A percentile compares a stretch with the other conserved stretches of the same genome.
These are phyloP conservation scores for Craniophora ligustri DNA, from an alignment of 2,888 invertebrate species.

Conservation along the genomic window DNA sequence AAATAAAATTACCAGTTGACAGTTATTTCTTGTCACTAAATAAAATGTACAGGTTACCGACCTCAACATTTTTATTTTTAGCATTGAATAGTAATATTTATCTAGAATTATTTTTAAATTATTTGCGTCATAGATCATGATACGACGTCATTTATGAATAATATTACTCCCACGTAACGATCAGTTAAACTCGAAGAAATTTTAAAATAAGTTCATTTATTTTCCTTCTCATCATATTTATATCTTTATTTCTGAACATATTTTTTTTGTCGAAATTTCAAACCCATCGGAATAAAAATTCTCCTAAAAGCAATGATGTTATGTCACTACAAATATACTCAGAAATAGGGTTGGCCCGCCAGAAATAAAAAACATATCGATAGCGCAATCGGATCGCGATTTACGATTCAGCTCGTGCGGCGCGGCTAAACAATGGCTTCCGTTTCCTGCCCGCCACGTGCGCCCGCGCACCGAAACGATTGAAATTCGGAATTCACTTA, in stretches of 20 bases:
- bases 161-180: constrained; percentile 10
- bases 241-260: not conserved
- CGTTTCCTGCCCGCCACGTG: constrained; percentile 82
- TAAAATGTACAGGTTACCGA: constrained; percentile 5
- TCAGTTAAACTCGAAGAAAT: constrained; percentile 13
- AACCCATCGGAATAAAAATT: not conserved
- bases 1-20: not conserved
- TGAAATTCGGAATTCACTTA: constrained; percentile 47
- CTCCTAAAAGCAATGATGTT: constrained; percentile 24
- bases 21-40: not conserved
- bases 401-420: constrained; percentile 72
- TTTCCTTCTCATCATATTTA: not conserved
- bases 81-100: not conserved
- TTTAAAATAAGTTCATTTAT: not conserved
- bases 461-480: constrained; percentile 56
- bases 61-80: constrained; percentile 14
- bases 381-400: constrained; percentile 65
- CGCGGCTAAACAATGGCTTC: constrained; percentile 77
- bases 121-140: constrained; percentile 27
- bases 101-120: constrained; percentile 6
- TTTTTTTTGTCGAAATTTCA: not conserved
- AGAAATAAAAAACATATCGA: constrained; percentile 58
- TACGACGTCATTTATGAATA: constrained; percentile 18
- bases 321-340: constrained; percentile 7
- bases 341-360: constrained; percentile 39